A percentile compares a stretch with the other conserved stretches of the same genome.
These are phyloP conservation scores for Chunga burmeisteri DNA, from an alignment of 2,113 vertebrate species.

Conservation along the genomic window DNA sequence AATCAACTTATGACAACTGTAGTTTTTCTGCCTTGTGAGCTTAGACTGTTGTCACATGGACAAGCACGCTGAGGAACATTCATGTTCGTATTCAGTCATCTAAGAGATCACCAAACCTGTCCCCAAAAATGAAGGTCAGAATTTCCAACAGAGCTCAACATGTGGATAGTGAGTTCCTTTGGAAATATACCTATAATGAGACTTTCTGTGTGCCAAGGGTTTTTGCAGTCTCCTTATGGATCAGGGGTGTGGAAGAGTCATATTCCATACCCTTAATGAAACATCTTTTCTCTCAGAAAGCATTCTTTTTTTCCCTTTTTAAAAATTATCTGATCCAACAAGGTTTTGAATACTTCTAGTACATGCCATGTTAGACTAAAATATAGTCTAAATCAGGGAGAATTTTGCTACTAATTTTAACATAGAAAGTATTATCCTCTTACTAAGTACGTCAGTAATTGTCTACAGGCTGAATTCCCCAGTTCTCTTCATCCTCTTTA, in stretches of 20 bases:
- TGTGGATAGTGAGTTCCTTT: neutral
- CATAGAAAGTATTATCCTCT: neutral
- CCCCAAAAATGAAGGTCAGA: neutral
- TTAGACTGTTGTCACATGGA: accelerated
- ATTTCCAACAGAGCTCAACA: neutral
- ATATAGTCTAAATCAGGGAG: neutral
- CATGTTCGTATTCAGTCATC: neutral
- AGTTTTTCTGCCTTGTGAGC: neutral
- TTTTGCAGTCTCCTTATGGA: neutral
- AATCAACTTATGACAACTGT: neutral
- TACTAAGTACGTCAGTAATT: neutral
- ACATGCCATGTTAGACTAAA: neutral
- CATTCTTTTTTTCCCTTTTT: no score
- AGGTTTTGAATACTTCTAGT: neutral
- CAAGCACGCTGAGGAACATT: neutral
- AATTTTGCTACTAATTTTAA: neutral
- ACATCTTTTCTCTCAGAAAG: neutral
- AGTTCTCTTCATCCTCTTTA: neutral
- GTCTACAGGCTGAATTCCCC: neutral
- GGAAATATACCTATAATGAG: neutral
- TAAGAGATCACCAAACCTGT: neutral
- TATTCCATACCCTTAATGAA: neutral
- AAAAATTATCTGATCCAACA: neutral
- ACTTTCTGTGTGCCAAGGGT: neutral
- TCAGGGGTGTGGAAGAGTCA: neutral